Evolutionary conservation across 2,888 invertebrate genomes (phyloP), one percentile per base, ranked within the genome.

Genomic region (Tortrix viridana): DNA sequence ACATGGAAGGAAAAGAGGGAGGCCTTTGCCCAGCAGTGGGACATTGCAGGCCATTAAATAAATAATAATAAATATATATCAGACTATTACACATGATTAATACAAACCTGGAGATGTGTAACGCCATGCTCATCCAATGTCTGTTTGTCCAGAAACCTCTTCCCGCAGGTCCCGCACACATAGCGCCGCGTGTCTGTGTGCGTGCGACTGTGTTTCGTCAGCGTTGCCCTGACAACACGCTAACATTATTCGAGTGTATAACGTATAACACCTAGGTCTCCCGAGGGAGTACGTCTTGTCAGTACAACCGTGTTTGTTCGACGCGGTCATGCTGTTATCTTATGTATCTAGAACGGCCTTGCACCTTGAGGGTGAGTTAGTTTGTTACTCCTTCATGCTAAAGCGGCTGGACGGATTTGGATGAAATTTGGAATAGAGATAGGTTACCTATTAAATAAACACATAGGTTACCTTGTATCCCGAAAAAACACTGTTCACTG

Each of bases 61-160:
- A n/a, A n/a, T n/a, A n/a, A n/a, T 3, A 22, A 22, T 3, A 22
- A 22, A 22, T 32, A 0, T 12, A 32, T 5, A 41, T 41, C 41
- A 16, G n/a, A 41, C 4, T 5, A 12, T 38, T 14, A n/a, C n/a
- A 1, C 14, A 41, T n/a, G 1, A n/a, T n/a, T 1, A 32, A 16
- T 41, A 41, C 41, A 41, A 16, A 41, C 41, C 43, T 14, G 38
- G 7, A 37, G 26, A 78, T 93, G 93, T 0, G 92, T 91, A 4
- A 93, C 92, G 0, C 88, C 85, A 46, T 93, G 93, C 46, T 93
- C 93, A 53, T 92, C 92, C 65, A 93, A 65, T 0, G 93, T 93
- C 75, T 93, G 93, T 44, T 92, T 92, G 72, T 93, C 93, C 3
- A 92, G 73, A 69, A 93, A 93, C 20, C 89, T 73, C 64, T 93